Percentiles rank a stretch among this genome's conserved stretches.
phyloP scores from a whole-genome alignment of 2,113 vertebrate species.

The Labeo catla region DNA sequence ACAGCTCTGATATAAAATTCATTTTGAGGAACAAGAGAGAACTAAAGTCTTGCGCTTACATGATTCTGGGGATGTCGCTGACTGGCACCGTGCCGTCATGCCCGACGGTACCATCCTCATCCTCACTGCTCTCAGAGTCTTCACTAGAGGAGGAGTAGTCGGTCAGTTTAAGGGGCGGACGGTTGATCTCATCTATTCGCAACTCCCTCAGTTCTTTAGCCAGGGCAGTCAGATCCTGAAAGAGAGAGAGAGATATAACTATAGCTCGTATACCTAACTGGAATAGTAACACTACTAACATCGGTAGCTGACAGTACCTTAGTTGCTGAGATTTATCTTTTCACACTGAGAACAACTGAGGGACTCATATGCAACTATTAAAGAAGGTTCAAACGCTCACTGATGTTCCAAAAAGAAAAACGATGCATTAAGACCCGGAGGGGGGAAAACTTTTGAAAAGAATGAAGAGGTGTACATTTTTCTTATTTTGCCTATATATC shows the following conservation, averaged over 20 bases:
- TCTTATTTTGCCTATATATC: too few relatives aligned
- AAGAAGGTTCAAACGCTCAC: too few relatives aligned
- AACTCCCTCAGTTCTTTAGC: conserved; percentile 94
- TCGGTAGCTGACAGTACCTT: conserved; percentile 20
- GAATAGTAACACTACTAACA: not conserved
- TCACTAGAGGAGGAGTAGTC: conserved; percentile 98
- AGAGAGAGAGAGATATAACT: conserved; percentile 14
- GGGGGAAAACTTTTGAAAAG: too few relatives aligned
- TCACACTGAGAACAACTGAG: too few relatives aligned
- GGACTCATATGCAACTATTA: too few relatives aligned
- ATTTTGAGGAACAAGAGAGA: conserved; percentile 50
- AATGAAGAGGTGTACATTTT: too few relatives aligned
- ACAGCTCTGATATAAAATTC: not conserved
- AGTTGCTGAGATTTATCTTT: not conserved
- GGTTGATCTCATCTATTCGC: conserved; percentile 91
- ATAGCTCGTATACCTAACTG: not conserved
- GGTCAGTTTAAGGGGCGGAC: conserved; percentile 92
- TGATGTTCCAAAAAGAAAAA: too few relatives aligned
- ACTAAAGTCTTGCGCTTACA: conserved; percentile 77
- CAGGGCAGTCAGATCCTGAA: conserved; percentile 92
- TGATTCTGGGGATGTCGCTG: conserved; percentile 94
- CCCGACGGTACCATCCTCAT: conserved; percentile 88
- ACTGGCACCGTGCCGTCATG: conserved; percentile 94
- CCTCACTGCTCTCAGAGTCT: conserved; percentile 91
- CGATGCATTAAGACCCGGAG: too few relatives aligned